These are phyloP conservation scores for Xiphydria camelus DNA, from an alignment of 2,888 invertebrate species.

Conservation along the genomic window DNA sequence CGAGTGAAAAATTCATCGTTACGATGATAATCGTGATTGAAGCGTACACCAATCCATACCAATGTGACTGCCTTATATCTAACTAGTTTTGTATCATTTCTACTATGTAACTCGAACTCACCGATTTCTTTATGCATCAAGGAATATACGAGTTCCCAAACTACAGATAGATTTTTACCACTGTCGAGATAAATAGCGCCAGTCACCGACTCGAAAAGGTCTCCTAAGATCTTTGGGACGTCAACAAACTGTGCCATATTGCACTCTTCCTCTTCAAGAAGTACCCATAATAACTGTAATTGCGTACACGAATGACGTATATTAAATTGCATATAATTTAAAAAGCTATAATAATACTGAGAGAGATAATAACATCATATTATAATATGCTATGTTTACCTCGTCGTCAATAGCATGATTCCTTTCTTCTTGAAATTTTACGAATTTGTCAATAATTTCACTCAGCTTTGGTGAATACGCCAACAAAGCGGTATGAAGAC, in stretches of 20 bases:
- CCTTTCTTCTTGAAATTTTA: slow-evolving; percentile 66
- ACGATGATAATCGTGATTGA: too few species aligned
- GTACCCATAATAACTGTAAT: slow-evolving; percentile 56
- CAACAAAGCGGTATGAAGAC: slow-evolving; percentile 77
- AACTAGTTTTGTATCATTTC: too few species aligned
- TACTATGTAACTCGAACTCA: too few species aligned
- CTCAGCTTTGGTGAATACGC: slow-evolving; percentile 61
- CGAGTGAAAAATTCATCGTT: too few species aligned
- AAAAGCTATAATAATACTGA: not conserved
- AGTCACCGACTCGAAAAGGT: slow-evolving; percentile 88
- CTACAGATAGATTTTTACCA: slow-evolving; percentile 69
- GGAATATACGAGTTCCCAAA: slow-evolving; percentile 82
- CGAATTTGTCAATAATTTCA: slow-evolving; percentile 66
- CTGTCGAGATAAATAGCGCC: slow-evolving; percentile 85
- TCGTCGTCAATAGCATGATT: slow-evolving; percentile 69
- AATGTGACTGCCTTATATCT: too few species aligned
- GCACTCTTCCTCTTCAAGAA: slow-evolving; percentile 69
- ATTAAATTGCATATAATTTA: not conserved
- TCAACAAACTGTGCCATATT: slow-evolving; percentile 77
- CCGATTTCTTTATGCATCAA: slow-evolving; percentile 86
- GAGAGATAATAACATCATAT: not conserved
- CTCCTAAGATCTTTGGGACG: slow-evolving; percentile 91
- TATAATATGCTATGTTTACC: slow-evolving; percentile 58
- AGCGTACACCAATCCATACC: too few species aligned
- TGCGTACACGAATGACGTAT: not conserved